A percentile compares a stretch with the other conserved stretches of the same genome.
These are phyloP conservation scores for Sparidentex hasta DNA, from an alignment of 2,797 vertebrate species.

Conservation along the genomic window DNA sequence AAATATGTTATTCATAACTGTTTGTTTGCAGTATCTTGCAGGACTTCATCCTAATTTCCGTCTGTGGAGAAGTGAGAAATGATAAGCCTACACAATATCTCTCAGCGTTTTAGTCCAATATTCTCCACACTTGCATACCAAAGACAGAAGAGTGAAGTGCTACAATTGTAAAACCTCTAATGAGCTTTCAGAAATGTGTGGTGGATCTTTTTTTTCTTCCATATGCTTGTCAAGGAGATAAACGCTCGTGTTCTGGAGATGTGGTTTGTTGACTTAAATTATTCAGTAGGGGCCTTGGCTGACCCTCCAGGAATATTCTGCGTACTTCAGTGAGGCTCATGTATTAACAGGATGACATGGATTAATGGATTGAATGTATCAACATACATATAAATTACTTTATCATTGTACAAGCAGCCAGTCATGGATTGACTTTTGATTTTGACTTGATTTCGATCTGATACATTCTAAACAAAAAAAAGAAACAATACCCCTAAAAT, in stretches of 20 bases:
- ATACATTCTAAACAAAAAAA: neutral
- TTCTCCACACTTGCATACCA: neutral
- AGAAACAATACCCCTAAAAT: too few relatives aligned
- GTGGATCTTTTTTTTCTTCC: conserved; percentile 20
- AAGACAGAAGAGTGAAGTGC: neutral
- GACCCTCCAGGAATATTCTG: neutral
- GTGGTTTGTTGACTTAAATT: neutral
- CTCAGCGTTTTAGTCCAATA: neutral
- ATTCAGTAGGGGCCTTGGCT: conserved; percentile 8
- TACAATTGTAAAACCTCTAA: neutral
- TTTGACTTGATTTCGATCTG: too few relatives aligned
- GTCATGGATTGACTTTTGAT: neutral
- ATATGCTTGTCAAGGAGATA: neutral
- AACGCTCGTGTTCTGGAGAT: conserved; percentile 15
- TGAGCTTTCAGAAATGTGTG: neutral
- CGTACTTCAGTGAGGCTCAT: neutral
- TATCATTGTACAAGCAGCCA: neutral
- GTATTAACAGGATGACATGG: neutral
- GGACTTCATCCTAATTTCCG: neutral
- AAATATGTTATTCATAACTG: too few relatives aligned
- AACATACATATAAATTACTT: neutral
- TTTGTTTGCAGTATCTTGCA: neutral
- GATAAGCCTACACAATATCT: conserved; percentile 6
- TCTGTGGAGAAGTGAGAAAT: neutral
- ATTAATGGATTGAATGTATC: neutral